Conservation (phyloP, 2,797 vertebrate genomes). For the Acrocephalus scirpaceus region DNA sequence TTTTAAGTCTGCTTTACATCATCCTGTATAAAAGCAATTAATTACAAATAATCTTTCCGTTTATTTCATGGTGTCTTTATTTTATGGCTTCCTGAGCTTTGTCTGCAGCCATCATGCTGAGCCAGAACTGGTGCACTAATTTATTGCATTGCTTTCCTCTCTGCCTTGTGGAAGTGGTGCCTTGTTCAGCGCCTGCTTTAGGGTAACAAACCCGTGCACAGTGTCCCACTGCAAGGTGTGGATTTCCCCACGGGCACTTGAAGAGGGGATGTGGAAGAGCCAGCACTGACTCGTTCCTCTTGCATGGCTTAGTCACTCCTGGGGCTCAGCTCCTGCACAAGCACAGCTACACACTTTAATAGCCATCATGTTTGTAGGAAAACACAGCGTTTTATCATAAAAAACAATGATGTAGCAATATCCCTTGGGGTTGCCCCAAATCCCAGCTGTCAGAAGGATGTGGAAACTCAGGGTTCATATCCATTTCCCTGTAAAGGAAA, state of each 20-base stretch:
- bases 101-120: not conserved
- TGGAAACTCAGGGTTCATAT: not conserved
- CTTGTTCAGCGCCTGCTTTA: not conserved
- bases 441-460: not conserved
- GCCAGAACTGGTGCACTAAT: not conserved
- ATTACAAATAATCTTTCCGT: slow-evolving; percentile 1
- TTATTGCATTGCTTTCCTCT: not conserved
- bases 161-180: not conserved
- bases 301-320: not conserved
- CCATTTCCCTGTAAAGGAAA: not conserved
- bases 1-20: slow-evolving; percentile 26
- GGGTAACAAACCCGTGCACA: not conserved
- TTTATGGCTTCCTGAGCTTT: not conserved
- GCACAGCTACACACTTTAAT: not conserved
- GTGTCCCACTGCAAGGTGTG: not conserved
- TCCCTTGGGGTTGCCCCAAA: not conserved
- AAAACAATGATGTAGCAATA: not conserved
- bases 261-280: not conserved
- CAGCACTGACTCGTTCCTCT: not conserved
- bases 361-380: not conserved
- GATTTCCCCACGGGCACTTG: not conserved
- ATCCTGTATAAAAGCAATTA: slow-evolving; percentile 6
- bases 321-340: not conserved
- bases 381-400: not conserved
- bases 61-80: not conserved